phyloP scores from a whole-genome alignment of 2,113 vertebrate genomes.

The Guaruba guarouba region DNA sequence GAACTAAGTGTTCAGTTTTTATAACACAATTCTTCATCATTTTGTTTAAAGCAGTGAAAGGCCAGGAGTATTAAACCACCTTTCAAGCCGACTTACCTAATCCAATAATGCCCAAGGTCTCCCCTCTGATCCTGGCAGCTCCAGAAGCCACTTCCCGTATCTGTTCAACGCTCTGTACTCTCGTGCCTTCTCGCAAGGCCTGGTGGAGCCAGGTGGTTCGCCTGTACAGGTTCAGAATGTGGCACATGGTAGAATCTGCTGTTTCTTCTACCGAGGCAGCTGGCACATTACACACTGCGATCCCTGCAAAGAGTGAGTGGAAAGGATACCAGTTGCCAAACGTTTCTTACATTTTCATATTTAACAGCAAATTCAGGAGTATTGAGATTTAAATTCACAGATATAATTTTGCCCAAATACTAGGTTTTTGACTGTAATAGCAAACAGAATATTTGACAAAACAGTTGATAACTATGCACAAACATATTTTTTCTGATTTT shows the following conservation, averaged over 20 bases:
- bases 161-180: conserved; percentile 96
- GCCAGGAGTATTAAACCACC: fast-evolving
- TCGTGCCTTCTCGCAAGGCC: conserved; percentile 92
- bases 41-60: background rate
- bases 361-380: background rate
- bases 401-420: background rate
- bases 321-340: background rate
- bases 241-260: conserved; percentile 94
- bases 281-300: conserved; percentile 96
- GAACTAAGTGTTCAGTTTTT: background rate
- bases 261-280: conserved; percentile 97
- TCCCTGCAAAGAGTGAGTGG: conserved; percentile 74
- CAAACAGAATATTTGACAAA: background rate
- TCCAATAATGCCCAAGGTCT: conserved; percentile 96
- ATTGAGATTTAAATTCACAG: background rate
- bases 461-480: background rate
- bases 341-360: background rate
- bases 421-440: background rate
- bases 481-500: background rate
- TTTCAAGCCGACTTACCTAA: conserved; percentile 70
- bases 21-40: background rate
- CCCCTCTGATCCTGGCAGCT: conserved; percentile 93
- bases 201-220: conserved; percentile 97
- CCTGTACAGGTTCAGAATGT: conserved; percentile 96
- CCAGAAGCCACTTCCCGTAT: conserved; percentile 96